Percentiles rank a stretch among this genome's conserved stretches.
Evolutionary conservation across 2,797 vertebrate genomes (phyloP).

Genomic region (Podarcis siculus): DNA sequence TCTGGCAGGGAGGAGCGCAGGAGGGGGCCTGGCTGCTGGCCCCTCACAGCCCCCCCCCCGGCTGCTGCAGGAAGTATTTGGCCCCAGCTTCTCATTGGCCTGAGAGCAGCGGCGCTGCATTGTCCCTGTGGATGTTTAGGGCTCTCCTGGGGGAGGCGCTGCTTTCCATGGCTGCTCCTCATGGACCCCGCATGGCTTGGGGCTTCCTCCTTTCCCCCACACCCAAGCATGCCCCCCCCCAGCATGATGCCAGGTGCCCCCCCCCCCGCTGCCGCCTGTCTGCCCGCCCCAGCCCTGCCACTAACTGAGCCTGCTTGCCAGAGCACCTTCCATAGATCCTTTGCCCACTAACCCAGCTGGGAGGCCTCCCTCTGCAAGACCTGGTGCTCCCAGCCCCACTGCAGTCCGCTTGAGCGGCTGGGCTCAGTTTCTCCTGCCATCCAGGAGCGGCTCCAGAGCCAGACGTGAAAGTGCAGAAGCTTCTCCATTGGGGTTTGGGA

Average conservation of each 20-base stretch:
- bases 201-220: rapidly evolving
- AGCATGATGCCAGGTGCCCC: rapidly evolving
- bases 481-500: not conserved
- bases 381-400: not conserved
- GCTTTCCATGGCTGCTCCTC: not conserved
- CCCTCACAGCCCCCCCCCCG: too few relatives aligned
- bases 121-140: slow-evolving; percentile 58
- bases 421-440: too few relatives aligned
- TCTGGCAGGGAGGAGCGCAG: too few relatives aligned
- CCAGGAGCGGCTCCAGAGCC: too few relatives aligned
- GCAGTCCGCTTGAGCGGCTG: not conserved
- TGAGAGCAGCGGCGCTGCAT: not conserved
- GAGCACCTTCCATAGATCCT: rapidly evolving
- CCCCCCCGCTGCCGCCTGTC: not conserved
- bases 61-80: too few relatives aligned
- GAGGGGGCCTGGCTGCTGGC: too few relatives aligned
- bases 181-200: rapidly evolving
- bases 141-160: slow-evolving; percentile 5
- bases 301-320: not conserved
- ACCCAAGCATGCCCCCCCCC: not conserved
- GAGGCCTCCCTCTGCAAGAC: not conserved
- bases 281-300: not conserved
- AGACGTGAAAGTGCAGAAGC: not conserved
- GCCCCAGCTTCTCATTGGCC: not conserved
- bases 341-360: not conserved